Evolutionary conservation across 1,140 invertebrate species (phyloP), one percentile per base, ranked within the genome.

Genomic region (Eriocheir sinensis): DNA sequence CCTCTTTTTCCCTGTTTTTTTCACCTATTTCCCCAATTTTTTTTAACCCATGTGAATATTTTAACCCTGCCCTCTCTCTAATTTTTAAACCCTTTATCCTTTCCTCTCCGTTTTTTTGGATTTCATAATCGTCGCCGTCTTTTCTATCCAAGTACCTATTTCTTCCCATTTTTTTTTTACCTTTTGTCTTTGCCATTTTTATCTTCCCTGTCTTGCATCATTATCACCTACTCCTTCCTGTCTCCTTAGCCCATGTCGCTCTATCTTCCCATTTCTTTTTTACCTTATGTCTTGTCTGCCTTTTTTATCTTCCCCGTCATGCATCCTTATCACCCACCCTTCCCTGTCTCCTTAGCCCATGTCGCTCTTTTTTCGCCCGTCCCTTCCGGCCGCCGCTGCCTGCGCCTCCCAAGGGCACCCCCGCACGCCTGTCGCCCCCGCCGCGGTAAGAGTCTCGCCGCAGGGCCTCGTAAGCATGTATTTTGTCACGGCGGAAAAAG

Each of bases 401-500:
- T 27, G 12, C 53, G 27, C 27, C 53, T 12, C 53, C 27, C 53
- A 27, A 12, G 12, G 53, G 12, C 53, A 72, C 81, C 81, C 32
- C 27, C 79, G 4, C 32, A 9, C 79, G 3, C 34, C 38, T 72
- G 12, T 72, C 53, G 53, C 32, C 30, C 34, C 81, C 32, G 12
- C 81, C 38, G 6, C 12, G 30, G 8, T 15, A 41, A 85, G 81
- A 85, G 81, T 41, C 81, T 41, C 12, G 34, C 81, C 81, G 36
- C 81, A 85, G 38, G 17, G 81, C 81, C 34, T 41, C 81, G 34
- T 85, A 85, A 85, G 38, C 81, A 85, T 41, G 81, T 34, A 85
- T 85, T 85, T 85, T 41, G 81, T 85, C 81, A 85, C 81, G 34
- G 81, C 21, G 81, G 81, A 85, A 85, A 85, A 85, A 85, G 81